Evolutionary conservation across 35 echinoderm and acorn worm species (phyloP), one percentile per base, ranked within the genome.

Genomic region (Strongylocentrotus purpuratus): DNA sequence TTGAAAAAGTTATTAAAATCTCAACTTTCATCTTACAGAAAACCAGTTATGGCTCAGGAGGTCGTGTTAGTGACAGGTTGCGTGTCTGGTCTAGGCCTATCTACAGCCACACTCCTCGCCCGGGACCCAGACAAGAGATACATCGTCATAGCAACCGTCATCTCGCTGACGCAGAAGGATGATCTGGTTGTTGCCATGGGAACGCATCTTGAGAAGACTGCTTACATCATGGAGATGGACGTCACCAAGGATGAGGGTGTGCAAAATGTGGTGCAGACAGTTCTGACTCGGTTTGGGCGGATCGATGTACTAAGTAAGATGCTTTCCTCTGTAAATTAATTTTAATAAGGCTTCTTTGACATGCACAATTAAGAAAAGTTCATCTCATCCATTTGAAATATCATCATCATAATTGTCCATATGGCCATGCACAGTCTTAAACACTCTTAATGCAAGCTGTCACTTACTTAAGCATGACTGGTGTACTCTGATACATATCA

Each of bases 271-370:
- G 90, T 96, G 5, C 46, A 86, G 13, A 47, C 60, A 13, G 78
- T 96, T 31, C 33, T 96, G 13, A n/a, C 14, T n/a, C 32, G 28
- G 9, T 52, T 94, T 25, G 92, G 61, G 6, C 33, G 65, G 41
- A 94, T 96, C 33, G 95, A 96, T 33, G 85, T 94, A 86, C 65
- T 96, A 2, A n/a, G 95, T 96, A 86, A 93, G 95, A n/a, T 78
- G 0, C 65, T 4, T 78, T 59, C 11, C 17, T 59, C 11, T 5
- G 52, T 59, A 59, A 55, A 41, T 1, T 41, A 0, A 41, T 41
- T 41, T 3, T 41, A 41, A 41, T 41, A 3, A 41, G 35, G 1
- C 35, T 41, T 41, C 35, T 41, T 41, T 41, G 35, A 41, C 35
- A 41, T 41, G 35, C 35, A 41, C 35, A 41, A 0, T 41, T 1